Evolutionary conservation across 2,888 invertebrate species (phyloP).

Genomic region (Sinohyriopsis cumingii): DNA sequence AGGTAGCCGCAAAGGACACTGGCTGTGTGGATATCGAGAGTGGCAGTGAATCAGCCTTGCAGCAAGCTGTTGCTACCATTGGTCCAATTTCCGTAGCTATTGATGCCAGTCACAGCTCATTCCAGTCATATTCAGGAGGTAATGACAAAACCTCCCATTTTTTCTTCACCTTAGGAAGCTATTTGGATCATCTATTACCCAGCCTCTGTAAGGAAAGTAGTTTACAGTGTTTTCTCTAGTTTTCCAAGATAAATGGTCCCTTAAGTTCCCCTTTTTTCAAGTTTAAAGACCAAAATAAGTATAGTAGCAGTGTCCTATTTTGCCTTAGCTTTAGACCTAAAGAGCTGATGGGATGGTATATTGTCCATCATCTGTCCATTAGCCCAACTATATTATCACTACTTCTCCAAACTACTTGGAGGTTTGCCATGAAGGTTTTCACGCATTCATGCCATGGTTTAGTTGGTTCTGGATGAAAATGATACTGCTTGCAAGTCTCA

Average conservation of each 20-base stretch:
- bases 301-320: too few species aligned
- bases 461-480: too few species aligned
- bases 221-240: background rate
- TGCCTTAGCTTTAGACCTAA: too few species aligned
- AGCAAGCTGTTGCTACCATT: conserved; percentile 50
- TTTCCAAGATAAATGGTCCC: background rate
- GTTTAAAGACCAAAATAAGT: too few species aligned
- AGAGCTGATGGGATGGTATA: too few species aligned
- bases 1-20: conserved; percentile 48
- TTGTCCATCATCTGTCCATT: too few species aligned
- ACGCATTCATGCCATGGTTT: too few species aligned
- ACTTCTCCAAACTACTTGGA: too few species aligned
- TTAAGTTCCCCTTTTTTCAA: too few species aligned
- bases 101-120: conserved; percentile 83
- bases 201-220: background rate
- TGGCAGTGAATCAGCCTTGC: conserved; percentile 46
- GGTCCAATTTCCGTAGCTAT: conserved; percentile 87
- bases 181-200: background rate
- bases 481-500: too few species aligned
- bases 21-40: conserved; percentile 53
- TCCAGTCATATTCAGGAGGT: conserved; percentile 57
- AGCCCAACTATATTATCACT: too few species aligned
- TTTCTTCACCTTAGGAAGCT: background rate
- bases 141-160: background rate
- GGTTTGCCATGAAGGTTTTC: too few species aligned